Evolutionary conservation across 2,113 vertebrate genomes (phyloP).

Genomic region (Pseudorectes ferrugineus): DNA sequence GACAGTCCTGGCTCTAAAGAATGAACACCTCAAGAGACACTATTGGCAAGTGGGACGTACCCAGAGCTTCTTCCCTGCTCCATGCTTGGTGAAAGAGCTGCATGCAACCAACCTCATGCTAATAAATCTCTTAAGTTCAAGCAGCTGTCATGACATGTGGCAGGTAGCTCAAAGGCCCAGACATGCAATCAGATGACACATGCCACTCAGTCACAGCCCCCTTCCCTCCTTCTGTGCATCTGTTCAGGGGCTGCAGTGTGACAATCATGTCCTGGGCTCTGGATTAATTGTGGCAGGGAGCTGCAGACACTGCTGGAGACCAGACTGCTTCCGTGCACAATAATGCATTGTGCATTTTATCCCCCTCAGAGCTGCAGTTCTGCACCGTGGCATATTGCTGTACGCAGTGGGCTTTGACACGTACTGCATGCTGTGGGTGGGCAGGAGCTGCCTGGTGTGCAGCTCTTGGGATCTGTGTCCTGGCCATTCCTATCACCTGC

Average conservation of each 20-base stretch:
- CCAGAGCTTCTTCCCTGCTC: not conserved
- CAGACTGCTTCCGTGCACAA: not conserved
- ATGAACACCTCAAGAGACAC: not conserved
- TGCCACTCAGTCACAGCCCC: not conserved
- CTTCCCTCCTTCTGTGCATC: not conserved
- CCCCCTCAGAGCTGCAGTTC: not conserved
- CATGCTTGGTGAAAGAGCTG: not conserved
- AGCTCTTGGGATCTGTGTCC: not conserved
- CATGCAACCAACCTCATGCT: not conserved
- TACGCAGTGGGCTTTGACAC: not conserved
- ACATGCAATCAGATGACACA: not conserved
- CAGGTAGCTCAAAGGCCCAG: not conserved
- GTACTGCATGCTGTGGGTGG: not conserved
- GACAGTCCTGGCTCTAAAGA: not conserved
- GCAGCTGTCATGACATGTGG: not conserved
- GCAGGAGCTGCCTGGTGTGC: not conserved
- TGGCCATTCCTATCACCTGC: not conserved
- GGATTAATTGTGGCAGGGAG: not conserved
- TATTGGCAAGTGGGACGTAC: fast-evolving
- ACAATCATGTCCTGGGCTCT: not conserved
- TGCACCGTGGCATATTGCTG: not conserved
- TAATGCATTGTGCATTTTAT: not conserved
- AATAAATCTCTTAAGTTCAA: not conserved
- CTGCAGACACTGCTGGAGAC: not conserved
- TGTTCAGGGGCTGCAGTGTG: not conserved